Base-by-base conservation (phyloP, 2,888 invertebrate genomes). In the Taphrorychus bicolor region DNA sequence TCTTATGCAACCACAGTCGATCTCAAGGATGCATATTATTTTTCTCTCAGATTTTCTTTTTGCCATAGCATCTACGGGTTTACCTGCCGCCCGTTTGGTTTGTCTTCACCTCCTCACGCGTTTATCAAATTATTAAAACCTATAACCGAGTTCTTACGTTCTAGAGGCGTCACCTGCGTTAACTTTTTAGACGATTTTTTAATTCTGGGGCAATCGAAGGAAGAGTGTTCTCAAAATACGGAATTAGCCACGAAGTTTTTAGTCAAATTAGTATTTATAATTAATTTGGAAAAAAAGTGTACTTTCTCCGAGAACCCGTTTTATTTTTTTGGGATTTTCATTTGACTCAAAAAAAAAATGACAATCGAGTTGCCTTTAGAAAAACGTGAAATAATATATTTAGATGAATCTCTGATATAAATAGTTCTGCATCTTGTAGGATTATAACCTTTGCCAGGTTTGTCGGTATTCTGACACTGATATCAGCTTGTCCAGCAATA, bases 271-370 rank as follows among this genome's bases (percentile, higher is more conserved):
- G 70, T 72, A 9, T 72, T 73, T 49, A 45, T 68, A n/a, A 67
- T 72, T 19, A 73, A 73, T 54, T 62, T n/a, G 54, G 24, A 21
- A 62, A 48, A 74, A 73, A 48, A 67, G 70, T 57, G 14, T 17
- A 3, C 21, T 73, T 23, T 54, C 23, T 4, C 73, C 74, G 2
- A 42, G 9, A 3, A 23, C 51, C 5, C 63, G 14, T n/a, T 48
- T 40, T 21, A 56, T 32, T 41, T 74, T 60, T 61, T 59, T 74
- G 48, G 73, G 72, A 5, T 73, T 73, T 63, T 19, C 54, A 21
- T 73, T 57, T 58, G 61, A 73, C 56, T 57, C 69, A 5, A 16
- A 41, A 41, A 21, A 18, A 21, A 16, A n/a, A n/a, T 59, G 24
- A 21, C n/a, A 5, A 14, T 49, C 18, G 32, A 16, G 3, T 49